Conservation (phyloP, 2,113 vertebrate species). For the Propithecus coquereli region DNA sequence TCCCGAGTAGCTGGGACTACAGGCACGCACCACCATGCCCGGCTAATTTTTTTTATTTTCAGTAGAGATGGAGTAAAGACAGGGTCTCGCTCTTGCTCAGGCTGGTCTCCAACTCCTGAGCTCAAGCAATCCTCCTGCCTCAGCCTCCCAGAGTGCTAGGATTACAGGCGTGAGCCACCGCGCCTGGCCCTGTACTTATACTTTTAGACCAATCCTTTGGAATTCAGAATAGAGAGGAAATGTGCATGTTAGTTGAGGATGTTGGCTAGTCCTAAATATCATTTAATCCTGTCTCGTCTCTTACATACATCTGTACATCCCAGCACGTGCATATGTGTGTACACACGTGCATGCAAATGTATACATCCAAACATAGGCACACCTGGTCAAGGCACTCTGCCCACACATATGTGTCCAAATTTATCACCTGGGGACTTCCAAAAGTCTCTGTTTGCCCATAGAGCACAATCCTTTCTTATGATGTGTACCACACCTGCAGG, state of each 20-base stretch:
- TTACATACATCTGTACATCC: not conserved
- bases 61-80: too few species aligned
- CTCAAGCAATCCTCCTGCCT: too few species aligned
- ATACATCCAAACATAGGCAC: not conserved
- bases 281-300: not conserved
- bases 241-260: not conserved
- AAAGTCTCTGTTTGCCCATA: accelerated
- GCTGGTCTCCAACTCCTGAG: too few species aligned
- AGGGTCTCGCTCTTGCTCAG: too few species aligned
- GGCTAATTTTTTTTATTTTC: too few species aligned
- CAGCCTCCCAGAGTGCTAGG: too few species aligned
- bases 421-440: not conserved
- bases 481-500: too few species aligned
- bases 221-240: not conserved
- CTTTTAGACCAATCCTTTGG: not conserved
- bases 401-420: not conserved
- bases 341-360: not conserved
- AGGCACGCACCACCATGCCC: too few species aligned
- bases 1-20: too few species aligned
- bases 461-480: not conserved
- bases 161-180: too few species aligned
- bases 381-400: not conserved
- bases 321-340: not conserved
- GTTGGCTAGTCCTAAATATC: not conserved
- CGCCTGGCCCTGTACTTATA: not conserved